Base-by-base conservation (phyloP, 2,888 invertebrate species). In the Zygogramma bicolorata region DNA sequence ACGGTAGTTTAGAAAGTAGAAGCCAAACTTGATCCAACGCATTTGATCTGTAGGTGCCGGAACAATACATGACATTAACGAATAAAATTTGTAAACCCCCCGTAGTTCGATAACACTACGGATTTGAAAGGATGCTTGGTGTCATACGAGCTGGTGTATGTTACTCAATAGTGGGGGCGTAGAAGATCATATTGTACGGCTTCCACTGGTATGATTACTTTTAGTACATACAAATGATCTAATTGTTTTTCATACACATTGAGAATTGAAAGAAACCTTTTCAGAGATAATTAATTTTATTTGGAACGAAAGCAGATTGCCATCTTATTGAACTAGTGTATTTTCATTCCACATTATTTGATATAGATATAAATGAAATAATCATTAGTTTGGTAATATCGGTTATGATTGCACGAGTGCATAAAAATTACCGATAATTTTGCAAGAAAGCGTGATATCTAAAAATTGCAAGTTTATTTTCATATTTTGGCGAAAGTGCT, bases 141-240 rank as follows among this genome's bases (percentile, higher is more conserved):
- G 4, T 13, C n/a, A 53, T n/a, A 25, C n/a, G 3, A 13, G 22
- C 53, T 25, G n/a, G n/a, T 7, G n/a, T 53, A 5, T 22, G 53
- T 53, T 27, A 53, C 25, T 53, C 25, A 53, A 53, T 53, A 3
- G 53, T n/a, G 27, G 25, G 53, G 53, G 53, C 53, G 53, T 53
- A 53, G 4, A 27, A 25, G 53, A 53, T 53, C 53, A 53, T 13
- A 15, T 53, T 53, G 27, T n/a, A 53, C 7, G 53, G 53, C 53
- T 53, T 53, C 53, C 8, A 46, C 15, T 53, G 25, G 53, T 53
- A 25, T n/a, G 27, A 53, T 53, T 53, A 53, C 53, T 53, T 27
- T 8, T n/a, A n/a, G n/a, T n/a, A n/a, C n/a, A n/a, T n/a, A n/a
- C 13, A 4, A 13, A 53, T 53, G 27, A 53, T 53, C 13, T 53